These are phyloP conservation scores for Pachydiplax longipennis DNA, from an alignment of 2,888 invertebrate genomes.

Conservation along the genomic window DNA sequence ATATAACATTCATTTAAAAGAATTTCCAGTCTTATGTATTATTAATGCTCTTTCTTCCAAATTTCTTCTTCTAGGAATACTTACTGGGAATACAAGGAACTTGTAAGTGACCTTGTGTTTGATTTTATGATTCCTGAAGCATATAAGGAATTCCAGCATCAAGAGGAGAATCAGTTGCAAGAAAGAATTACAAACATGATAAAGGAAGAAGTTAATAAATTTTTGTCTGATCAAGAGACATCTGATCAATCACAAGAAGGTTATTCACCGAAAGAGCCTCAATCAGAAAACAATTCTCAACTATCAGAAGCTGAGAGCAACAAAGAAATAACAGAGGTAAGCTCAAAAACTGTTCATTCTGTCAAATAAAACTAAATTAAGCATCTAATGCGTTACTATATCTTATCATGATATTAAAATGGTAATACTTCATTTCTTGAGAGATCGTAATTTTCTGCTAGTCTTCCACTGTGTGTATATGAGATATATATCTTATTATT, in stretches of 20 bases:
- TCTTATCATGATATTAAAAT: too few relatives aligned
- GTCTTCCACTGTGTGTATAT: too few relatives aligned
- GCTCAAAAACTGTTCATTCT: background rate
- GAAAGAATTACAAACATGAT: slow-evolving; percentile 58
- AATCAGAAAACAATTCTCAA: background rate
- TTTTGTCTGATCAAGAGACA: background rate
- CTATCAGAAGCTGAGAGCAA: background rate
- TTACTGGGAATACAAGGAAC: slow-evolving; percentile 62
- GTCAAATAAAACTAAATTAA: background rate
- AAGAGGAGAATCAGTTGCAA: slow-evolving; percentile 58
- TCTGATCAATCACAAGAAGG: background rate
- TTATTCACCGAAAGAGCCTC: too few relatives aligned
- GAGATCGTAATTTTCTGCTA: too few relatives aligned
- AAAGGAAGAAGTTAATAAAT: slow-evolving; percentile 58
- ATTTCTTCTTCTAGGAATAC: slow-evolving; percentile 54
- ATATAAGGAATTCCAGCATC: slow-evolving; percentile 59
- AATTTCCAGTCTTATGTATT: too few relatives aligned
- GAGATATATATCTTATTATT: too few relatives aligned
- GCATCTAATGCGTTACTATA: background rate
- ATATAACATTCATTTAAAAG: too few relatives aligned
- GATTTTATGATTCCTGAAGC: slow-evolving; percentile 68
- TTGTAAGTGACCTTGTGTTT: slow-evolving; percentile 67
- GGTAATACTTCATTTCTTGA: too few relatives aligned
- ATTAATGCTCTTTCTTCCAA: background rate
- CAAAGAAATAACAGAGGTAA: background rate